Evolutionary conservation across 2,888 invertebrate species (phyloP).

Genomic region (Synergus umbraculus): DNA sequence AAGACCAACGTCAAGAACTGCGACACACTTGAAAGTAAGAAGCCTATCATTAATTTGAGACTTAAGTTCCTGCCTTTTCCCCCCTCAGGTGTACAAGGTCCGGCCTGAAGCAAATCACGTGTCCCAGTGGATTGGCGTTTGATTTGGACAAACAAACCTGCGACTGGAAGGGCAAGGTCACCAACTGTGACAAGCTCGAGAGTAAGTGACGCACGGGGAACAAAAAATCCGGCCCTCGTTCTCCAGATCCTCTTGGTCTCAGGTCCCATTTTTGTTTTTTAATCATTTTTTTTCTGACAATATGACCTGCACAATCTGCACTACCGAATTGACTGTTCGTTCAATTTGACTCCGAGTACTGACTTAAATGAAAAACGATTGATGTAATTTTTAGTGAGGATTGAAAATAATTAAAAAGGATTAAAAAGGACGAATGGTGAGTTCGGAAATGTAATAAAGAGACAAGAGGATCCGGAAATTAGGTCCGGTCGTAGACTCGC

Average conservation of each 20-base stretch:
- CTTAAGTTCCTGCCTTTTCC: slow-evolving; percentile 78
- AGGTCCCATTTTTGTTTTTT: neutral
- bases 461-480: slow-evolving; percentile 44
- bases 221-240: slow-evolving; percentile 49
- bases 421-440: slow-evolving; percentile 29
- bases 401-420: neutral
- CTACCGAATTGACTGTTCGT: slow-evolving; percentile 27
- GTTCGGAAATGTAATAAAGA: slow-evolving; percentile 26
- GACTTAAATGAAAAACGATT: neutral
- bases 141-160: slow-evolving; percentile 98
- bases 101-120: slow-evolving; percentile 97
- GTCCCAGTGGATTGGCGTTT: slow-evolving; percentile 97
- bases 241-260: slow-evolving; percentile 44
- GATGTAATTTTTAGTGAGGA: neutral
- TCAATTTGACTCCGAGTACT: neutral
- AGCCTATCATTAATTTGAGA: slow-evolving; percentile 58
- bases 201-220: slow-evolving; percentile 86
- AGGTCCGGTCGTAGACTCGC: slow-evolving; percentile 73
- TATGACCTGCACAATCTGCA: slow-evolving; percentile 36
- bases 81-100: slow-evolving; percentile 93
- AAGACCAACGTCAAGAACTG: slow-evolving; percentile 97
- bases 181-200: slow-evolving; percentile 97
- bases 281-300: neutral
- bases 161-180: slow-evolving; percentile 99
- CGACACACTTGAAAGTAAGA: slow-evolving; percentile 95